These are phyloP conservation scores for Dicrostonyx torquatus DNA, from an alignment of 2,797 vertebrate species.

Conservation along the genomic window DNA sequence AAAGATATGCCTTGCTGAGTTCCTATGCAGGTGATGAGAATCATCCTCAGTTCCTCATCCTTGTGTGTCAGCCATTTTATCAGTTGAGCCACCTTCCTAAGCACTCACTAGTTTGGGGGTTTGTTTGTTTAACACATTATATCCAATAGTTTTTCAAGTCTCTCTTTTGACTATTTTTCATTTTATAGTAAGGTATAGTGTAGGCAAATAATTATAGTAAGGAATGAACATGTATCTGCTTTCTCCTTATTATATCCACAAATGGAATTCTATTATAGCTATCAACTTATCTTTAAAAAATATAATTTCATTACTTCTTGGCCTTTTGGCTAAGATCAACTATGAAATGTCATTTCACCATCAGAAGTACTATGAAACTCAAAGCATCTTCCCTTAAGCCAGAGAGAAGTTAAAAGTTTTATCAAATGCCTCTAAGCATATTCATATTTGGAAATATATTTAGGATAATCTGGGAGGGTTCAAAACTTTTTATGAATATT, in stretches of 20 bases:
- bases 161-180: neutral
- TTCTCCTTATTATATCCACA: neutral
- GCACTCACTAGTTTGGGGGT: too few species aligned
- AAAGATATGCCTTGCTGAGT: too few species aligned
- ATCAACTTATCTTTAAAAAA: neutral
- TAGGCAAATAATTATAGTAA: neutral
- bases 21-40: too few species aligned
- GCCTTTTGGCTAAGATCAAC: neutral
- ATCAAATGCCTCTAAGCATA: neutral
- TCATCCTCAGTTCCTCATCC: too few species aligned
- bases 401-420: slow-evolving; percentile 21
- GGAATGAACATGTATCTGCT: neutral
- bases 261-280: neutral
- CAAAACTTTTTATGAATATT: neutral
- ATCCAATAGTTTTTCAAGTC: neutral
- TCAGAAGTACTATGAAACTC: neutral
- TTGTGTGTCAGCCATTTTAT: neutral
- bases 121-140: neutral
- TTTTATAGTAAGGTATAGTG: neutral
- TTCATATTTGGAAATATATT: neutral
- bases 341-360: neutral
- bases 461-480: neutral
- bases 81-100: neutral
- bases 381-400: neutral
- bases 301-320: neutral